Evolutionary conservation across 2,113 vertebrate genomes (phyloP), one percentile per base, ranked within the genome.

Genomic region (Ia io): DNA sequence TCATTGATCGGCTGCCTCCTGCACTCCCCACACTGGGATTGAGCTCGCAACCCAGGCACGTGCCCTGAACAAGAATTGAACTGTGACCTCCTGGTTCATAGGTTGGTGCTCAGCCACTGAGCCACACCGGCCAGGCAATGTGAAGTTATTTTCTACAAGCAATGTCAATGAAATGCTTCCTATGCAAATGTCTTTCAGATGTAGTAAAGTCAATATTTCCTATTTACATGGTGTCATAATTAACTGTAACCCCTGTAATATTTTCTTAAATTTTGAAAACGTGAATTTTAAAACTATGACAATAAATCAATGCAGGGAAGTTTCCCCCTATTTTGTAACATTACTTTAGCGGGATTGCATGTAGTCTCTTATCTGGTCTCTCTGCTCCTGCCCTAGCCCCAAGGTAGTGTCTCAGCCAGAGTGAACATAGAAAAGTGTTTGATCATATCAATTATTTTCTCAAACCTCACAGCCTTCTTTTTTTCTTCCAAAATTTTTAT

Each of bases 131-230:
- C 56, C 23, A 59, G 56, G 56, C 23, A 95, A 94, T 67, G 18
- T 59, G 42, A 83, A 90, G 20, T 74, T 87, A 88, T 92, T 96
- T 95, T 96, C n/a, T 85, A 25, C 10, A 87, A 92, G 42, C 91
- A 74, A 76, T 90, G 25, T 84, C 74, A 92, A 84, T 65, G 47
- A 65, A 95, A 84, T 69, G 47, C 88, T 96, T 90, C 23, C 47
- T 32, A 90, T 94, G 78, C 30, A 95, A 95, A 83, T 90, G 22
- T 20, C 35, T 88, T 84, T 95, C 25, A 32, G 37, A 93, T 82
- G 37, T 93, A 78, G 93, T 25, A 85, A 94, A 94, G 78, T 77
- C 63, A 93, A 17, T 71, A 65, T 53, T n/a, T 88, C 85, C 32
- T 85, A 80, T 88, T 93, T 83, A 85, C 23, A 69, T 47, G 23